Evolutionary conservation across 92 coral and sea anemone species (phyloP).

Genomic region (Isaurus tuberculatus): DNA sequence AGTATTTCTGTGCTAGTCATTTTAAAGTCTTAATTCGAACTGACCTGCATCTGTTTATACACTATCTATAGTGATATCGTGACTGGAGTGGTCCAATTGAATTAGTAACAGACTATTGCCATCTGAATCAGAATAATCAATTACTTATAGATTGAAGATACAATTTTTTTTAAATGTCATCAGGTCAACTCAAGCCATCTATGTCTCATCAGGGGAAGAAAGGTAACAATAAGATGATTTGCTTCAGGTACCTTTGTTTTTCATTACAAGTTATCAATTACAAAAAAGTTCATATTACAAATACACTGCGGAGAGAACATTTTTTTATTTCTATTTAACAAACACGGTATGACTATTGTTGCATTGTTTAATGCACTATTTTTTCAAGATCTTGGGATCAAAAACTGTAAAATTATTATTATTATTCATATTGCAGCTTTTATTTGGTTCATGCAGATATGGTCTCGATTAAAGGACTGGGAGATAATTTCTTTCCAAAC

Average conservation of each 20-base stretch:
- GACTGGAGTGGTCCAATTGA: neutral
- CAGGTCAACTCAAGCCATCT: slow-evolving; percentile 9
- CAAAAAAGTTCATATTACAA: neutral
- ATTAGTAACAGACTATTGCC: slow-evolving; percentile 4
- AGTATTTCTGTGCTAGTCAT: slow-evolving; percentile 3
- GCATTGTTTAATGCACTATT: neutral
- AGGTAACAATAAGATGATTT: neutral
- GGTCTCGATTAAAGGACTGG: neutral
- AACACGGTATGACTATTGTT: neutral
- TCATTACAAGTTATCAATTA: neutral
- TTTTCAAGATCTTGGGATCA: slow-evolving; percentile 3
- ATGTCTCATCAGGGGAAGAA: neutral
- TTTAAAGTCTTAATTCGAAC: neutral
- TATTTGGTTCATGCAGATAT: neutral
- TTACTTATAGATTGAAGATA: neutral
- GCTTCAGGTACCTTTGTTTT: neutral
- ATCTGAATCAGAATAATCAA: neutral
- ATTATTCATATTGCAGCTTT: neutral
- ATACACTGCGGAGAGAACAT: neutral
- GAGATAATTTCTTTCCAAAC: neutral
- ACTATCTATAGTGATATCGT: neutral
- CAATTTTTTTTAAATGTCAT: neutral
- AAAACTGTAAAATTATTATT: slow-evolving; percentile 2
- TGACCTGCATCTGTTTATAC: neutral
- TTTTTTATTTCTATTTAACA: neutral